A percentile compares a stretch with the other conserved stretches of the same genome.
These are phyloP conservation scores for Ascaphus truei DNA, from an alignment of 2,113 vertebrate species.

Conservation along the genomic window DNA sequence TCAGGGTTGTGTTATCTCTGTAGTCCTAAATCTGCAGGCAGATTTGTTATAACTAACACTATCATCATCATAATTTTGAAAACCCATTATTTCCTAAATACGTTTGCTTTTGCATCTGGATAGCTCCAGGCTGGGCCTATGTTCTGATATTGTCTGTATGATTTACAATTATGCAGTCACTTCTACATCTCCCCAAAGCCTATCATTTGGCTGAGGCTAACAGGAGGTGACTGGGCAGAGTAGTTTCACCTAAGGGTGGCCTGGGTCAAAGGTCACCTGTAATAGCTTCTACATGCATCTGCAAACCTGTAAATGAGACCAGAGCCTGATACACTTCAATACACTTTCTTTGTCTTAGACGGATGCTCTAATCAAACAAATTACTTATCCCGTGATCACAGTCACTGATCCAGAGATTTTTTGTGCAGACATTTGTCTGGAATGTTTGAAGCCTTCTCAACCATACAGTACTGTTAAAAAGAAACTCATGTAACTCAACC, in stretches of 20 bases:
- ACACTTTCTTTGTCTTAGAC: constrained; percentile 56
- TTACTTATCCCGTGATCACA: constrained; percentile 48
- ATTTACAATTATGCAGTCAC: constrained; percentile 47
- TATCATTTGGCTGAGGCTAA: constrained; percentile 64
- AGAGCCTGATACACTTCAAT: constrained; percentile 63
- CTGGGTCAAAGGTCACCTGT: constrained; percentile 69
- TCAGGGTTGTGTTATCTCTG: constrained; percentile 47
- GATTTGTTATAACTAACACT: constrained; percentile 59
- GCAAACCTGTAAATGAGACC: constrained; percentile 67
- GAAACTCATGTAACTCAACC: constrained; percentile 39
- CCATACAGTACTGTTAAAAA: constrained; percentile 35
- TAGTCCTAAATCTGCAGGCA: constrained; percentile 51
- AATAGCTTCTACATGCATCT: constrained; percentile 71
- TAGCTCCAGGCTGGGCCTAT: constrained; percentile 54
- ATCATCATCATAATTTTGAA: constrained; percentile 57
- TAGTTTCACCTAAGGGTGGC: constrained; percentile 73
- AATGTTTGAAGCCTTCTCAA: constrained; percentile 48
- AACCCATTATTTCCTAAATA: constrained; percentile 59
- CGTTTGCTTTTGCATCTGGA: constrained; percentile 60
- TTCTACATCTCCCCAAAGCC: constrained; percentile 42
- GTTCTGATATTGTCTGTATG: constrained; percentile 54
- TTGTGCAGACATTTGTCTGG: constrained; percentile 54
- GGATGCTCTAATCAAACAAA: constrained; percentile 62
- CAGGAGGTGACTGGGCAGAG: constrained; percentile 64
- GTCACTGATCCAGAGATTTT: constrained; percentile 52